These are phyloP conservation scores for Pyrrhosoma nymphula DNA, from an alignment of 2,888 invertebrate species.

Conservation along the genomic window DNA sequence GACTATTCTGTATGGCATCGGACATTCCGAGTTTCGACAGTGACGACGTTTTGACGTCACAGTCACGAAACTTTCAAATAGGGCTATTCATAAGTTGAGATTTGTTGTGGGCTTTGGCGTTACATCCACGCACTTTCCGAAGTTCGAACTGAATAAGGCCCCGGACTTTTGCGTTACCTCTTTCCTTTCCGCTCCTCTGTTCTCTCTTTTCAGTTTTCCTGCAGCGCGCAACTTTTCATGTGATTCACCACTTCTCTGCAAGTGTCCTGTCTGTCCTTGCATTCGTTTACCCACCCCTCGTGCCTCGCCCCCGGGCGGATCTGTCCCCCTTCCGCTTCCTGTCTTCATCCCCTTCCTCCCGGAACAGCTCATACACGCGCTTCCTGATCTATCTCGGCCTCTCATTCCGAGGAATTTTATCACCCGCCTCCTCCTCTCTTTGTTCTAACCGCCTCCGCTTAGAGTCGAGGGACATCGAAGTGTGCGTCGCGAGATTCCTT, in stretches of 20 bases:
- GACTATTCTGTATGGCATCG: too few species aligned
- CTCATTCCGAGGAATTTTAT: background rate
- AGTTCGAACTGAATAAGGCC: too few species aligned
- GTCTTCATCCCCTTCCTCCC: background rate
- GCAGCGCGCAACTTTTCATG: background rate
- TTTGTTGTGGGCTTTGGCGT: too few species aligned
- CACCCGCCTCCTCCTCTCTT: background rate
- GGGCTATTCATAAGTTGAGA: too few species aligned
- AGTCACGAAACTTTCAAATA: too few species aligned
- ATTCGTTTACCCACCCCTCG: background rate
- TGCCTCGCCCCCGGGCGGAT: background rate
- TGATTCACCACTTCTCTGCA: background rate
- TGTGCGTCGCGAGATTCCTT: background rate
- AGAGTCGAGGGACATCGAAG: background rate
- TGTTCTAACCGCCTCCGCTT: background rate
- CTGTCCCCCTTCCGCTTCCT: background rate
- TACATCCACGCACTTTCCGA: too few species aligned
- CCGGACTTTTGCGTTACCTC: background rate
- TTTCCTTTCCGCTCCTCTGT: background rate
- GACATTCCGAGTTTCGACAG: too few species aligned
- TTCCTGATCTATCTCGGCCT: background rate
- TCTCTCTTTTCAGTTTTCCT: background rate
- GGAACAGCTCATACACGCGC: background rate
- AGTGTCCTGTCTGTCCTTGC: background rate
- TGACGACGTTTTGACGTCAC: too few species aligned